Evolutionary conservation across 2,797 vertebrate species (phyloP).

Genomic region (Allochrocebus solatus): DNA sequence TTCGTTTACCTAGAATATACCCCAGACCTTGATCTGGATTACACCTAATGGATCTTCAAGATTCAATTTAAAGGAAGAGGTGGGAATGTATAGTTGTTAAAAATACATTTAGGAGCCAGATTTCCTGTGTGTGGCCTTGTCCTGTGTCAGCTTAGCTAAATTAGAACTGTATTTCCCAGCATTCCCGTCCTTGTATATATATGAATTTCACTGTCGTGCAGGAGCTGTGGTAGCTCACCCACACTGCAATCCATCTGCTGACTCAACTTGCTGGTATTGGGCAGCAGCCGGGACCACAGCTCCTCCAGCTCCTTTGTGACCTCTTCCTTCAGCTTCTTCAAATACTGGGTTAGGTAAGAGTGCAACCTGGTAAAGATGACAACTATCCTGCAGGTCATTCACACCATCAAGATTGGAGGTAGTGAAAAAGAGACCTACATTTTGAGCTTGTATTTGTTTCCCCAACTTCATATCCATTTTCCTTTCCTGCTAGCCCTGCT

Average conservation of each 20-base stretch:
- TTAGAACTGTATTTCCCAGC: background rate
- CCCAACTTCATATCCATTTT: background rate
- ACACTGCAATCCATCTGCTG: background rate
- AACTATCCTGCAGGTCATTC: background rate
- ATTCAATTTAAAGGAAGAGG: background rate
- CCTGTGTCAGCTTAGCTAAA: background rate
- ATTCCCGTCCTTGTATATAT: background rate
- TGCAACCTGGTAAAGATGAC: background rate
- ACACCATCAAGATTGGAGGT: fast-evolving
- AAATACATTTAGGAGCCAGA: background rate
- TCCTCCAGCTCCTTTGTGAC: background rate
- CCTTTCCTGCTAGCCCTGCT: background rate
- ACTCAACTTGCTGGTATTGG: background rate
- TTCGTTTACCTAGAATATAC: background rate
- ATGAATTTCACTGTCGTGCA: background rate
- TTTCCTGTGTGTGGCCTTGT: background rate
- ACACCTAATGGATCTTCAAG: background rate
- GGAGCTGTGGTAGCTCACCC: background rate
- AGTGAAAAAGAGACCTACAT: background rate
- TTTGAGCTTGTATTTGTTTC: background rate
- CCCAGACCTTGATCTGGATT: background rate
- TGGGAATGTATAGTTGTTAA: background rate
- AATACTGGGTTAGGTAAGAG: background rate
- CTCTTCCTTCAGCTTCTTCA: background rate
- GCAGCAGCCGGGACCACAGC: background rate